Conservation (phyloP, 2,797 vertebrate species). For the Rhabdophis nuchalis region DNA sequence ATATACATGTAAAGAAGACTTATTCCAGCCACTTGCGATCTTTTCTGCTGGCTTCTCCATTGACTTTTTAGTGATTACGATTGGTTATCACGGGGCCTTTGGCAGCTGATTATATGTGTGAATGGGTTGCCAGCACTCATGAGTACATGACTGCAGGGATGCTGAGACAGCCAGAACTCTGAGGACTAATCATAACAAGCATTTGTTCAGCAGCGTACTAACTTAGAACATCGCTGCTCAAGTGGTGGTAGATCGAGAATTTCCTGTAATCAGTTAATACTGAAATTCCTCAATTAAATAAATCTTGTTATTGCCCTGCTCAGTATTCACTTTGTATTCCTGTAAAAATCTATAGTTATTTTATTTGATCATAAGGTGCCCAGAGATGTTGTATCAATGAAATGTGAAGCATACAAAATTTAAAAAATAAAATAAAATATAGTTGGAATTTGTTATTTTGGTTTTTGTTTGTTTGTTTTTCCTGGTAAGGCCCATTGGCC, state of each 20-base stretch:
- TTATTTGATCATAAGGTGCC: neutral
- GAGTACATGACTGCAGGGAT: too few species aligned
- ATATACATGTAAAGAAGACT: too few species aligned
- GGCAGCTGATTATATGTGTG: too few species aligned
- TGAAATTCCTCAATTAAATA: slow-evolving; percentile 10
- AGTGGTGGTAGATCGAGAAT: neutral
- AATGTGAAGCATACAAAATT: neutral
- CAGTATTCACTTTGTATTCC: neutral
- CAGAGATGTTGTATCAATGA: neutral
- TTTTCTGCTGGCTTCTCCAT: too few species aligned
- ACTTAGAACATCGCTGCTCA: neutral
- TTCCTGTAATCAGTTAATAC: neutral
- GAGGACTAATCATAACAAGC: too few species aligned
- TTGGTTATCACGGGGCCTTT: too few species aligned
- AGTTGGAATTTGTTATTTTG: neutral
- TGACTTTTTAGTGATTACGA: too few species aligned
- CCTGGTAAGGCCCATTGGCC: neutral
- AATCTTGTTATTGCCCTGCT: neutral
- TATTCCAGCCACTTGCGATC: too few species aligned
- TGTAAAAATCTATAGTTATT: neutral
- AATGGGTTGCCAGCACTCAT: too few species aligned
- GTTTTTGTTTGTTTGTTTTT: neutral
- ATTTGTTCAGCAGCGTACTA: too few species aligned
- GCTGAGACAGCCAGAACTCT: too few species aligned
- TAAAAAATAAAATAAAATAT: neutral